Base-by-base conservation (phyloP, 2,113 vertebrate species). In the Prinia subflava region DNA sequence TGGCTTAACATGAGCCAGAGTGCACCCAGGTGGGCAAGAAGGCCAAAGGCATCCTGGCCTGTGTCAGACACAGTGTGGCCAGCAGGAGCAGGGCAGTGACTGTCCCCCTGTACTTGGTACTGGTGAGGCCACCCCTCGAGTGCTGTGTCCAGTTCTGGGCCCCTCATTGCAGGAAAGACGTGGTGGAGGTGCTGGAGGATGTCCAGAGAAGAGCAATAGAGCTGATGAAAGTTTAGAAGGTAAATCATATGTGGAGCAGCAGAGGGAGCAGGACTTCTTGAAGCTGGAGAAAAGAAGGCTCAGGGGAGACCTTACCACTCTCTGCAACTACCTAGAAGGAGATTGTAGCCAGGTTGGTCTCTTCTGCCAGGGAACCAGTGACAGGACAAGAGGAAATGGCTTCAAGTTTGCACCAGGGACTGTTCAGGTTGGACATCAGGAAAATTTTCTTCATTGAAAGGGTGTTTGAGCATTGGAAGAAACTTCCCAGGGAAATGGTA, bases 361-460 rank as follows among this genome's bases (percentile, higher is more conserved):
- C 30, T 15, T 62, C 42, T 89, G 30, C 21, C 41, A 31, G 21
- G 41, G 25, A 69, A 9, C 21, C 18, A 55, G 30, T 0, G 0
- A 19, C 18, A 57, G 18, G 8, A 65, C 24, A 35, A 47, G 55
- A 47, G 30, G 35, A 69, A 47, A 55, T 47, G 46, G 20, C 69
- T 20, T 60, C 24, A 60, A 68, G n/a, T 39, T 39, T 75, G 53
- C 0, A 0, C 46, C 25, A 53, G 15, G n/a, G 11, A 39, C 44
- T 4, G 2, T 35, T 76, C 31, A 67, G 6, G 7, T 31, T 50
- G 44, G 52, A 35, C 25, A 50, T 35, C 8, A 42, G 31, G 52
- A 50, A 42, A 31, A 31, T 21, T 53, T 75, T 46, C n/a, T 89
- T 53, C 44, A 21, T 44, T 31, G 62, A 25, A 67, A 46, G 16